Evolutionary conservation across 2,113 vertebrate species (phyloP), one percentile per base, ranked within the genome.

Genomic region (Serilophus lunatus): DNA sequence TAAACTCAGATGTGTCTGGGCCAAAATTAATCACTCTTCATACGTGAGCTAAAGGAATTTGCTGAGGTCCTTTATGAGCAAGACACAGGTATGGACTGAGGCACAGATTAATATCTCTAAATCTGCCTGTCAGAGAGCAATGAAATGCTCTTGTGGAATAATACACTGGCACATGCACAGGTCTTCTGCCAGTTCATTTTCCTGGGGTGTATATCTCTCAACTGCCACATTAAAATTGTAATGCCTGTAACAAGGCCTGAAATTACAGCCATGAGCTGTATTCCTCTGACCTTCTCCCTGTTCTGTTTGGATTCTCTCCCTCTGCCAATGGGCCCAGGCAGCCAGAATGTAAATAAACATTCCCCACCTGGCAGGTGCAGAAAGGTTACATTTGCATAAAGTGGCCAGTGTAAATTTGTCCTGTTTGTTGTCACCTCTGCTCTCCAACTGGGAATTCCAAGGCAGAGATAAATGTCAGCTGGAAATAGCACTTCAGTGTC

Each of bases 341-440:
- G 70, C 28, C 77, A 22, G 61, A 18, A 60, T 59, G 50, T 63
- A 76, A 96, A 91, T 84, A 90, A 87, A 87, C 88, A 50, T 86
- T 42, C 13, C 50, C 65, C 50, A 80, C 91, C 64, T 90, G 65
- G 92, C 76, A 96, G 88, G 89, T 91, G 44, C 76, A 84, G 79
- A 92, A 96, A 96, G 95, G 95, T 97, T 93, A 89, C 92, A 91
- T 97, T 97, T 96, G 84, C 94, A 94, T 90, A 82, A 66, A 80
- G 82, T 25, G 70, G 35, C 68, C 76, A 78, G 61, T 60, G 81
- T 81, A 88, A 92, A 97, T 93, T 88, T 60, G 57, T 91, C n/a
- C 59, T 93, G 82, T 96, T 93, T 96, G 80, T 95, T 84, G 86
- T 89, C 50, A 74, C 31, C 18, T 18, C 54, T 56, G 50, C 42